Percentiles rank a stretch among this genome's conserved stretches.
Conservation (phyloP, 2,888 invertebrate genomes). For the Athalia rosae region DNA sequence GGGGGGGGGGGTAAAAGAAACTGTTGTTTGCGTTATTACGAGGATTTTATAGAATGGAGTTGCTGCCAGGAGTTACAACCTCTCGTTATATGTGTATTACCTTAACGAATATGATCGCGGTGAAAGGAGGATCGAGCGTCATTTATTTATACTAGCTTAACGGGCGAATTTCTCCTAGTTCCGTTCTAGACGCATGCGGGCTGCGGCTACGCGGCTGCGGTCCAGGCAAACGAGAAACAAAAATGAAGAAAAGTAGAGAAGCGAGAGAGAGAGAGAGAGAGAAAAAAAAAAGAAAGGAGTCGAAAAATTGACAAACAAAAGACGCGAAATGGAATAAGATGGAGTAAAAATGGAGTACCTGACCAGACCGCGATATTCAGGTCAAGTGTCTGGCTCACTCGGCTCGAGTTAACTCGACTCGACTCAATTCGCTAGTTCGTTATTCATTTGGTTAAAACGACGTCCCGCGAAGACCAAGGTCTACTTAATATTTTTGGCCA, state of each 20-base stretch:
- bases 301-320: background rate
- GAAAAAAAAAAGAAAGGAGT: background rate
- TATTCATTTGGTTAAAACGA: background rate
- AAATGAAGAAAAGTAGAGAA: background rate
- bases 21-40: no score
- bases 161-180: constrained; percentile 21
- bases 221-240: background rate
- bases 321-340: background rate
- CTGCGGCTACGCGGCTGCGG: background rate
- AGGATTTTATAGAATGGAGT: no score
- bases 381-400: constrained; percentile 6
- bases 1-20: no score
- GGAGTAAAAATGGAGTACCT: background rate
- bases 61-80: no score
- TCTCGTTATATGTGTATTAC: background rate
- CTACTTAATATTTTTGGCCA: constrained; percentile 1
- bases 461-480: background rate
- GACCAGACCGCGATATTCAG: background rate
- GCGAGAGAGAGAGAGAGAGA: background rate
- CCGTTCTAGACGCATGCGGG: background rate
- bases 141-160: background rate
- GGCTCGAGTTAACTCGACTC: no score
- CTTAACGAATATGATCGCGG: background rate
- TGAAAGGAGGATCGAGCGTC: background rate
- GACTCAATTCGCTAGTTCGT: background rate